These are phyloP conservation scores for Scomber japonicus DNA, from an alignment of 2,113 vertebrate species.

Conservation along the genomic window DNA sequence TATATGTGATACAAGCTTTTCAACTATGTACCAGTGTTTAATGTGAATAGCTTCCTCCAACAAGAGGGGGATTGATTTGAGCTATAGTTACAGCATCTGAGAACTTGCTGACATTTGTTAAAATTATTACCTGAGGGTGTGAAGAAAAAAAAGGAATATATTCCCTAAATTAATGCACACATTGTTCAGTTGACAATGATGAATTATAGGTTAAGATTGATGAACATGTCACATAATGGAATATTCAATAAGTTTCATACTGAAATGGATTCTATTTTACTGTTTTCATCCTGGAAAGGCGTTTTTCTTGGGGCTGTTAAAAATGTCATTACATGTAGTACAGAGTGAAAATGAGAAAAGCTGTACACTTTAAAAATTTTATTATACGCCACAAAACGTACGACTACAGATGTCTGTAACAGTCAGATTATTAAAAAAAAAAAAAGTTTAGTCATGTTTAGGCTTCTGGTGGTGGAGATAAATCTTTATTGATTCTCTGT, in stretches of 20 bases:
- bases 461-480: too few relatives aligned
- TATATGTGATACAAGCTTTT: not conserved
- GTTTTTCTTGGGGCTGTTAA: not conserved
- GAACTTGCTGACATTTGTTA: slow-evolving; percentile 68
- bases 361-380: not conserved
- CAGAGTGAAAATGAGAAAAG: not conserved
- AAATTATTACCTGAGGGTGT: slow-evolving; percentile 55
- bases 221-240: slow-evolving; percentile 55
- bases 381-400: not conserved
- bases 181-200: slow-evolving; percentile 66
- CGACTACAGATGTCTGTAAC: not conserved
- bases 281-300: slow-evolving; percentile 23
- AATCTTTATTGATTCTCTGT: too few relatives aligned
- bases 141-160: slow-evolving; percentile 35
- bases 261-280: slow-evolving; percentile 34
- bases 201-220: slow-evolving; percentile 59
- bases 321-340: not conserved
- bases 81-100: slow-evolving; percentile 37
- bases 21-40: slow-evolving; percentile 10
- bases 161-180: slow-evolving; percentile 60
- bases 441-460: too few relatives aligned
- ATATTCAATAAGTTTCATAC: slow-evolving; percentile 53
- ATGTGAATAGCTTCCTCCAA: slow-evolving; percentile 6
- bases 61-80: slow-evolving; percentile 50
- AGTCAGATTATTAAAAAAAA: too few relatives aligned